Base-by-base conservation (phyloP, 30 jellyfish, hydroid and myxozoan genomes). In the Turritopsis dohrnii region DNA sequence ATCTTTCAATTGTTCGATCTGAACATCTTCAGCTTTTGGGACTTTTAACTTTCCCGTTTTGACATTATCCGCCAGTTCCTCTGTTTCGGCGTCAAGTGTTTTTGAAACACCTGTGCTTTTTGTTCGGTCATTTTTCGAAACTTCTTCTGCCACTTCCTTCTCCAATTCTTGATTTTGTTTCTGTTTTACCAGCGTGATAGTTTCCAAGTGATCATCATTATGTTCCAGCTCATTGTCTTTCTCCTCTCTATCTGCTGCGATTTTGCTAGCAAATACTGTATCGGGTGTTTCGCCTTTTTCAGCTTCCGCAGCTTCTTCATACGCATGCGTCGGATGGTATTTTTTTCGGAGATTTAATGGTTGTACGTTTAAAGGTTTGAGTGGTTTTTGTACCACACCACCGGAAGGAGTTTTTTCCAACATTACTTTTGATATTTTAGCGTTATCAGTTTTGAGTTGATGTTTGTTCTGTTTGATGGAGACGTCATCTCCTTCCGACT, bases 1-100 rank as follows among this genome's bases (percentile, higher is more conserved):
- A 73, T 89, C 82, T 71, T 89, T 94, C 20, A 94, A 88, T 52
- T 94, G 96, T 54, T 94, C 99, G 27, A 94, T 94, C 19, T 83
- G 94, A 52, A 94, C 88, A 28, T 71, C 93, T 1, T 79, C 88
- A 24, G 90, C 96, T 28, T 88, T 95, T 8, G 96, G 79, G 30
- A 86, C 89, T 13, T 69, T 31, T 18, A 80, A 9, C 29, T 84
- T 81, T 13, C 80, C 80, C 1, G 74, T 25, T 54, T 79, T 69
- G 21, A 54, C 72, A 24, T 24, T 71, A 1, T 80, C 85, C 23
- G 65, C 83, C 18, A 13, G 80, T 66, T 73, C 86, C 16, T 71
- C 82, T 1, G 69, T 24, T 29, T 84, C 86, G n/a, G 65, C 54
- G 52, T 76, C 88, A 29, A 65, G 52, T 72, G 86, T 28, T 75